Evolutionary conservation across 2,113 vertebrate species (phyloP), one percentile per base, ranked within the genome.

Genomic region (Plotosus lineatus): DNA sequence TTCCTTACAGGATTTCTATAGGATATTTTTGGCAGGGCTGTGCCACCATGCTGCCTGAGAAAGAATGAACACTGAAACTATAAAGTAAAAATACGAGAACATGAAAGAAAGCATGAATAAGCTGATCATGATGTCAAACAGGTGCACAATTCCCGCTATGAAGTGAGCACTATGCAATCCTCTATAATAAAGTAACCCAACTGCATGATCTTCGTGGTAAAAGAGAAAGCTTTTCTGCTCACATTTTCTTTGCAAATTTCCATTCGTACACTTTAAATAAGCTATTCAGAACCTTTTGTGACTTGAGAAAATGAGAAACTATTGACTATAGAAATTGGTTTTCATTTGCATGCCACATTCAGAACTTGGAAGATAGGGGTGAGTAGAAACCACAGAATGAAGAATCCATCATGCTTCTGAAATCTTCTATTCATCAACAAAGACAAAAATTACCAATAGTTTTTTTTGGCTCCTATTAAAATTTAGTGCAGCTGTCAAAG

Each of bases 381-480:
- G 46, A 40, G 9, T n/a, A 53, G 31, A 78, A 50, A 78, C 40
- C 38, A 26, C 26, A 68, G 38, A 68, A 36, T 3, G 23, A 65
- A 15, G 3, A 19, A 51, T 77, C n/a, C 28, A 23, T 78, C 46
- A 44, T 21, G 23, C 1, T 38, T 75, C 33, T 33, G 7, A 61
- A 77, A 61, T 2, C 2, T n/a, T 63, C 28, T 63, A 17, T 33
- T 50, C 44, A 46, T 33, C 31, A 50, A 50, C 76, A 78, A 9
- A 46, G 55, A 6, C 4, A 58, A 58, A 51, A 42, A 28, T 21
- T 0, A 46, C 8, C 50, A 75, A 53, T 12, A n/a, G 40, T 46
- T 40, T 58, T 66, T 46, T 75, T 58, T 75, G 42, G 42, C 53
- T 60, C 55, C 58, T 15, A 51, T 74, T 81, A 44, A 28, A 17